Evolutionary conservation across 2,888 invertebrate genomes (phyloP), one percentile per base, ranked within the genome.

Genomic region (Caenorhabditis sulstoni): DNA sequence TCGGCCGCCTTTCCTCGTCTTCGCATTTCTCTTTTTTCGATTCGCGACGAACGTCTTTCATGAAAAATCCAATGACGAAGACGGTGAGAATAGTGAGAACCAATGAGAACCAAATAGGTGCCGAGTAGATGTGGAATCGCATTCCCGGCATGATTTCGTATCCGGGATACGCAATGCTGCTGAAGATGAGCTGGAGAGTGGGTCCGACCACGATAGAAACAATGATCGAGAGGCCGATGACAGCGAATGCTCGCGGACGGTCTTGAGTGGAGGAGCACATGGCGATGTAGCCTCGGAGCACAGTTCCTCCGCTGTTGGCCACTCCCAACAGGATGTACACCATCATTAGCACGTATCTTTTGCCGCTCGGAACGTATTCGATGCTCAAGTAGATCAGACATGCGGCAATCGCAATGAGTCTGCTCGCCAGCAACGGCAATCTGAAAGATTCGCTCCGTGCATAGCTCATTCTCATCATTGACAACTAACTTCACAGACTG

Each of bases 131-230:
- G 37, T 79, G 74, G 62, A 79, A 79, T 35, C 65, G 45, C 4
- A 79, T 74, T 23, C 68, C 81, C 3, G 77, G 64, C 3, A 83
- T 7, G 18, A 86, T 44, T 7, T 81, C 64, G 44, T 76, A 68
- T 18, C 86, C 86, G 0, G 86, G 86, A 64, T 85, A 86, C 11
- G 71, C 44, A 41, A 86, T 76, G 18, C 62, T 55, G 16, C 83
- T 76, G 64, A 85, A 86, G 8, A 74, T 50, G n/a, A 86, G 47
- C 53, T 86, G 85, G 11, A 81, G 52, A 5, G 75, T 62, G 4
- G 79, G 79, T 14, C 74, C 79, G 35, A 75, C 61, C 18, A 79
- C 61, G 14, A 74, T 68, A 1, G 79, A 79, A 8, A 65, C 68
- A 12, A 79, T 59, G n/a, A 79, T 61, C 8, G 68, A 74, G 37